Conservation (phyloP, 2,888 invertebrate species). For the Tetragnatha montana region DNA sequence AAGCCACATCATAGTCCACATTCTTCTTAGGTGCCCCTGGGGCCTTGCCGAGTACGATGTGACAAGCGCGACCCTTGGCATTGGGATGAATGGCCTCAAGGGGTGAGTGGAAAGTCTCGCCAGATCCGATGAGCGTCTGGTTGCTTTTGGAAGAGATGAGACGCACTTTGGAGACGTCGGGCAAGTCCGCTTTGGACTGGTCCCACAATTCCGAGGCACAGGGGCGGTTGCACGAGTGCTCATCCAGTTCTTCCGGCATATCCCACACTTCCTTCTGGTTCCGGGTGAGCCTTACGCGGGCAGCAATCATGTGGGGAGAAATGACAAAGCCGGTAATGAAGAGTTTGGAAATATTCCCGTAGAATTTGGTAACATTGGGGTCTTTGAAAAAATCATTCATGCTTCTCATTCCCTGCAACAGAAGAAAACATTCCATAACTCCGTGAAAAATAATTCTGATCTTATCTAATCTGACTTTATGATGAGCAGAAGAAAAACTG, state of each 20-base stretch:
- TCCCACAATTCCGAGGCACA: slow-evolving; percentile 9
- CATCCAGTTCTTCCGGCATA: slow-evolving; percentile 22
- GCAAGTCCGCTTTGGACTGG: background rate
- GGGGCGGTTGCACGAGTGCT: background rate
- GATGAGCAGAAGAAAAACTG: too few species aligned
- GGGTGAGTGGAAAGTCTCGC: slow-evolving; percentile 1
- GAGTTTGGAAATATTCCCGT: slow-evolving; percentile 55
- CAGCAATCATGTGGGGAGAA: slow-evolving; percentile 45
- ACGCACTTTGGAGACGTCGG: background rate
- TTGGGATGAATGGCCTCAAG: background rate
- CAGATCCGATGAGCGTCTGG: slow-evolving; percentile 25
- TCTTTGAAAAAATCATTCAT: slow-evolving; percentile 35
- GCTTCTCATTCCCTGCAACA: background rate
- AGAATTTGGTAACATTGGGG: background rate
- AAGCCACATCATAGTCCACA: slow-evolving; percentile 44
- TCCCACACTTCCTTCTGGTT: slow-evolving; percentile 54
- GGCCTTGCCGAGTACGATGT: slow-evolving; percentile 54
- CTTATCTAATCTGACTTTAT: too few species aligned
- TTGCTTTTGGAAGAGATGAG: slow-evolving; percentile 44
- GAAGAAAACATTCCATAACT: background rate
- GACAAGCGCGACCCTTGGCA: slow-evolving; percentile 44
- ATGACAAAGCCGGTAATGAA: slow-evolving; percentile 54
- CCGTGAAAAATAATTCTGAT: too few species aligned
- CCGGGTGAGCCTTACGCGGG: slow-evolving; percentile 35
- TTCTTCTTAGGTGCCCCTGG: slow-evolving; percentile 3